phyloP scores from a whole-genome alignment of 2,888 invertebrate genomes.

The Carpatolechia fugitivella region DNA sequence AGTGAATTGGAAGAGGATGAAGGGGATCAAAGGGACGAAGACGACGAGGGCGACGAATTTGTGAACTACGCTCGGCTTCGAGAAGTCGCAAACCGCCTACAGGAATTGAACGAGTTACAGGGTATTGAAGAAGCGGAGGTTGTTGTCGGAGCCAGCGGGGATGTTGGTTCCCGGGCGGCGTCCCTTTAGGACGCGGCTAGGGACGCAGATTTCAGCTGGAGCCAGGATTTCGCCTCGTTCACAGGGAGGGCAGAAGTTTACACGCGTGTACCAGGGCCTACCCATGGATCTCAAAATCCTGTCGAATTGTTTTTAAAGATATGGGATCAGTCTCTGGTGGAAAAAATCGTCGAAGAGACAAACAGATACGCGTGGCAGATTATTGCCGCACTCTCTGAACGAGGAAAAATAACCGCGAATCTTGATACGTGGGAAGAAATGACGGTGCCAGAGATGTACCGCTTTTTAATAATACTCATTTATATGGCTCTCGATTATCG shows the following conservation, averaged over 20 bases:
- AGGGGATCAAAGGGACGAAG: not conserved
- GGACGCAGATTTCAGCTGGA: not conserved
- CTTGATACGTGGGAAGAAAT: not conserved
- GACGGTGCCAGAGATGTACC: not conserved
- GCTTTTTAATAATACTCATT: not conserved
- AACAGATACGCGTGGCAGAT: constrained; percentile 16
- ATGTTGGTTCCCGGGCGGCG: not conserved
- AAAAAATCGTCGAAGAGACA: constrained; percentile 5
- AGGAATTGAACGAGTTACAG: not conserved
- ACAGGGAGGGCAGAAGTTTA: not conserved
- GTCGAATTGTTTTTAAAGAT: not conserved
- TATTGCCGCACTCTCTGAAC: not conserved
- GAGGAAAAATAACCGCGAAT: not conserved
- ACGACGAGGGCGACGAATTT: not conserved
- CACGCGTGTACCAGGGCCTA: not conserved
- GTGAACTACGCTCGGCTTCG: not conserved
- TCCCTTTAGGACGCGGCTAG: too few relatives aligned
- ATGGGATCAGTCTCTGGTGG: not conserved
- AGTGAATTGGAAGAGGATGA: too few relatives aligned
- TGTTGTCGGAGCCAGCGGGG: not conserved
- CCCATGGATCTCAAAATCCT: too few relatives aligned
- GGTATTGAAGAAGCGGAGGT: not conserved
- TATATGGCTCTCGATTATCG: constrained; percentile 13
- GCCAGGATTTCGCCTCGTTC: not conserved
- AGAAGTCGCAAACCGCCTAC: not conserved